Percentiles rank a stretch among this genome's conserved stretches.
phyloP scores from a whole-genome alignment of 2,113 vertebrate genomes.

The Todiramphus chloris region DNA sequence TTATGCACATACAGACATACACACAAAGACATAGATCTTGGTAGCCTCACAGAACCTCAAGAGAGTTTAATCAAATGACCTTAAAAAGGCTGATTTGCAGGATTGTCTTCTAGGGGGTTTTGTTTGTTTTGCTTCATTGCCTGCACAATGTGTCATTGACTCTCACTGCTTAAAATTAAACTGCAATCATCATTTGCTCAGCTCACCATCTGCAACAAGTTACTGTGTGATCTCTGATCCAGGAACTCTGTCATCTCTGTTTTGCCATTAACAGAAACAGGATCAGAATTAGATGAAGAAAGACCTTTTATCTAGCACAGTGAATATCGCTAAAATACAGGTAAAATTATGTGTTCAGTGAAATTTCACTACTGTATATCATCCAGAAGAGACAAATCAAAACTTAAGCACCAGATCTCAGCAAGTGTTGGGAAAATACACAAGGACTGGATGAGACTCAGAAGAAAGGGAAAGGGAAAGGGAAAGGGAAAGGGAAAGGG shows the following conservation, averaged over 20 bases:
- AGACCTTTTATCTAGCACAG: neutral
- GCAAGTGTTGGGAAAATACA: neutral
- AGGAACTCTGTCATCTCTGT: neutral
- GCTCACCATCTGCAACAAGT: neutral
- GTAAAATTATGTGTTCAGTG: neutral
- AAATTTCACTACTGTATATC: neutral
- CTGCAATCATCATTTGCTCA: neutral
- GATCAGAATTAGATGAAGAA: neutral
- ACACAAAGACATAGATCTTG: neutral
- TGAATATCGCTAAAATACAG: neutral
- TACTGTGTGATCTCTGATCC: neutral
- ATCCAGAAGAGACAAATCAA: neutral
- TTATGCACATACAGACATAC: neutral
- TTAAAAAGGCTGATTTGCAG: neutral
- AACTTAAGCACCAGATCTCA: neutral
- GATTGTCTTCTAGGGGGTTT: neutral
- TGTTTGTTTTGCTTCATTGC: conserved; percentile 14
- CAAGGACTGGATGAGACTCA: neutral
- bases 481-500: neutral
- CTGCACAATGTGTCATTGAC: neutral
- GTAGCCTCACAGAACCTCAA: neutral
- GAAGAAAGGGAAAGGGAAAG: neutral
- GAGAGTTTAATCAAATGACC: neutral
- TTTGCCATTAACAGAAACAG: neutral
- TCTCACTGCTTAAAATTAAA: conserved; percentile 33